Base-by-base conservation (phyloP, 2,113 vertebrate genomes). In the Xyrauchen texanus region DNA sequence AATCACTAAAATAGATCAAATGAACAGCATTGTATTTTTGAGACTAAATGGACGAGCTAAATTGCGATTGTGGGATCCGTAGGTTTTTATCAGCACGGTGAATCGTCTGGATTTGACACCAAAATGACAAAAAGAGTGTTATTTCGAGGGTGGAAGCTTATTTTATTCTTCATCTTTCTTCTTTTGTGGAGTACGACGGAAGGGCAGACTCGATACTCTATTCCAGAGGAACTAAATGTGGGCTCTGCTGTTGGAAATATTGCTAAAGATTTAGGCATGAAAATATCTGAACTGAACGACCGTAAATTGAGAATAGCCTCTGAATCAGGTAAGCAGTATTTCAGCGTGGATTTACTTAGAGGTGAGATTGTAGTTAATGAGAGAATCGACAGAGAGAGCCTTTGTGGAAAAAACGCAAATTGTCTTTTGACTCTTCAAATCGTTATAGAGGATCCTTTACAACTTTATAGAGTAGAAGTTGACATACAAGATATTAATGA, bases 401-500 rank as follows among this genome's bases (percentile, higher is more conserved):
- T 83, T 8, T 85, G 79, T 7, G 65, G 81, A 10, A 72, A 83
- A 49, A 82, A 1, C 8, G 16, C 58, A n/a, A 81, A 65, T 4
- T 88, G 87, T 78, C 52, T 84, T 4, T 60, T 89, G 44, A 76
- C 85, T 10, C 76, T 89, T 53, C 82, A 89, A 64, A 71, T 88
- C 49, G 55, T 94, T 13, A 81, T 91, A 62, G 92, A 91, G 87
- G 89, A 92, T 1, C 91, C 92, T 60, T 85, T 93, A 58, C 90
- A 93, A 72, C 90, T 94, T 6, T 87, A 92, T 66, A 89, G 90
- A 0, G 73, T 93, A 4, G 92, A 93, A 80, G 90, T 94, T 77
- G 91, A 94, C 0, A 80, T 94, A 75, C 88, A 90, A 5, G 93
- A 94, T 0, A 92, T 93, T 63, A 95, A 95, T 0, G 94, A 94